phyloP scores from a whole-genome alignment of 2,888 invertebrate genomes.

The Asteroscopus sphinx region DNA sequence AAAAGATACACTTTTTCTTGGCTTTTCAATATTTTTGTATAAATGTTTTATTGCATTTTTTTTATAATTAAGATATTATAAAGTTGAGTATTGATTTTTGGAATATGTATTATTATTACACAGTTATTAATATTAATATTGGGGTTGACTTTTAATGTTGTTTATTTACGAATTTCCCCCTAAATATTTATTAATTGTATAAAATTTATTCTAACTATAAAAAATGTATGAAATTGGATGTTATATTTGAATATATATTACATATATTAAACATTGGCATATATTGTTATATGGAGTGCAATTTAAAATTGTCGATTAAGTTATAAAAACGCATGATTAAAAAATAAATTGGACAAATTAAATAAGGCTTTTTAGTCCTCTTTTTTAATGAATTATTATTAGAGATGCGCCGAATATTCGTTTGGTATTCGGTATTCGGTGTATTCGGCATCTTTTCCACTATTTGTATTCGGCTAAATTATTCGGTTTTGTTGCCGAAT shows the following conservation, averaged over 20 bases:
- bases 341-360: neutral
- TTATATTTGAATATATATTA: conserved; percentile 25
- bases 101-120: conserved; percentile 12
- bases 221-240: conserved; percentile 13
- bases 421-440: no score
- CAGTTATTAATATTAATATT: conserved; percentile 4
- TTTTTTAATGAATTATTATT: no score
- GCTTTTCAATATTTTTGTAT: neutral
- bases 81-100: neutral
- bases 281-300: conserved; percentile 1
- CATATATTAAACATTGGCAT: conserved; percentile 5
- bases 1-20: no score
- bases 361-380: no score
- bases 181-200: conserved; percentile 4
- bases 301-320: conserved; percentile 1
- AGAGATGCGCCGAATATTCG: no score
- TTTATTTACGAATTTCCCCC: neutral
- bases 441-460: no score
- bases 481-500: no score
- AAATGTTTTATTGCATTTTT: neutral
- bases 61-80: no score
- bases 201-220: conserved; percentile 12
- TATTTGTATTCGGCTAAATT: no score
- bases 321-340: neutral
- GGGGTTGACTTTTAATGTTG: conserved; percentile 17